These are phyloP conservation scores for Hylyphantes graminicola DNA, from an alignment of 1,140 invertebrate species.

Conservation along the genomic window DNA sequence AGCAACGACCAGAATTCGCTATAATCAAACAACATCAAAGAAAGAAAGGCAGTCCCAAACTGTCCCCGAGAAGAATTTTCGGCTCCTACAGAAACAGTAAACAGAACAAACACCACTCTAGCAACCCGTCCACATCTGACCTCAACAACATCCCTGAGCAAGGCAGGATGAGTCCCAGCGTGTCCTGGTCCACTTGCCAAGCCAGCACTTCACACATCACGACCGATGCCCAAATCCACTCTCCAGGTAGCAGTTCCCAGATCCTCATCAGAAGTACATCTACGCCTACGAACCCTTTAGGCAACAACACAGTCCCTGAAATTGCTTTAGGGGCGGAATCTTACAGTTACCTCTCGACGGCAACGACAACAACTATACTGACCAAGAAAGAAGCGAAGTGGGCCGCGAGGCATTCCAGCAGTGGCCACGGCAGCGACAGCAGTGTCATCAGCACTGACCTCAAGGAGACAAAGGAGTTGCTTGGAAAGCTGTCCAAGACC, in stretches of 20 bases:
- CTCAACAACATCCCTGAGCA: neutral
- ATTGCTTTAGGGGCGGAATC: constrained; percentile 22
- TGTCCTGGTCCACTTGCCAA: neutral
- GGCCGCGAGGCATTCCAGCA: constrained; percentile 66
- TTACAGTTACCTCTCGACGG: constrained; percentile 29
- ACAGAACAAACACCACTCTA: constrained; percentile 26
- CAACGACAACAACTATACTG: constrained; percentile 19
- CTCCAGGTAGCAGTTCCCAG: constrained; percentile 1
- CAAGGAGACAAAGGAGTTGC: constrained; percentile 15
- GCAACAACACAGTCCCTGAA: neutral
- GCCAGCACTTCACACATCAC: constrained; percentile 5
- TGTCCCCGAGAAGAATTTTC: constrained; percentile 14
- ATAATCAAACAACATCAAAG: constrained; percentile 38
- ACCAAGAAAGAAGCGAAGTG: constrained; percentile 45
- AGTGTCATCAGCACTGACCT: constrained; percentile 61
- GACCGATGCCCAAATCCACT: neutral
- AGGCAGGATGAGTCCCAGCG: constrained; percentile 2
- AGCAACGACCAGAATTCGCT: constrained; percentile 19
- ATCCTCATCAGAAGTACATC: constrained; percentile 50
- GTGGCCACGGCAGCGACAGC: constrained; percentile 69
- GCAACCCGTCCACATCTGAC: constrained; percentile 5
- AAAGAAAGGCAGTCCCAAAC: constrained; percentile 47
- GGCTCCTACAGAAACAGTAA: constrained; percentile 4
- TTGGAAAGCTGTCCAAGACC: constrained; percentile 6
- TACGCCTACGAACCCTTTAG: constrained; percentile 31